Conservation (phyloP, 2,113 vertebrate species). For the Centropus unirufus region DNA sequence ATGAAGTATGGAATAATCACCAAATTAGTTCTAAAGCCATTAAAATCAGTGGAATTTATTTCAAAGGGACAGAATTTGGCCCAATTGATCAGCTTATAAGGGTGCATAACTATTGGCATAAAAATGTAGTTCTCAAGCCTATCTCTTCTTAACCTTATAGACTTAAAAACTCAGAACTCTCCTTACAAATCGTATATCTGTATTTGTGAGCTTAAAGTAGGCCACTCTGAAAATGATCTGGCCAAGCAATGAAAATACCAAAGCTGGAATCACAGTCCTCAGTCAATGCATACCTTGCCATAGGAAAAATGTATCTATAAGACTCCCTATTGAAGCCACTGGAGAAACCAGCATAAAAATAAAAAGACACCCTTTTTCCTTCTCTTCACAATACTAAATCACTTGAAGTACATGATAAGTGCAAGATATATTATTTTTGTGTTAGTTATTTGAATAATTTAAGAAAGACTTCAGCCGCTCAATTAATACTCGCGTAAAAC, state of each 20-base stretch:
- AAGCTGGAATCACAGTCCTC: neutral
- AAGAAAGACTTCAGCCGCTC: neutral
- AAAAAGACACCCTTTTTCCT: neutral
- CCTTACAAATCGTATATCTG: neutral
- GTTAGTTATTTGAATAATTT: neutral
- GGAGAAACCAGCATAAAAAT: neutral
- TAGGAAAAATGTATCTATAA: neutral
- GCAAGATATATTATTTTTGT: neutral
- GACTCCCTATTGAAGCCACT: neutral
- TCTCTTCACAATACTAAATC: neutral
- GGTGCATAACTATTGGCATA: conserved; percentile 7
- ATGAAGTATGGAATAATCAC: neutral
- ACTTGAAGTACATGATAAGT: neutral
- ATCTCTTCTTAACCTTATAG: neutral
- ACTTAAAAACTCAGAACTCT: neutral
- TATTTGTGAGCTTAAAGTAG: neutral
- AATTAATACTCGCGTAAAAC: neutral
- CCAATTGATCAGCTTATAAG: neutral
- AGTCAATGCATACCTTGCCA: neutral
- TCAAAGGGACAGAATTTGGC: neutral
- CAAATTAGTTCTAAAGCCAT: neutral
- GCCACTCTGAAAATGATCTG: neutral
- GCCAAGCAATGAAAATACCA: neutral
- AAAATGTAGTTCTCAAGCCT: neutral
- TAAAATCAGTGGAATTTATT: neutral